phyloP scores from a whole-genome alignment of 2,797 vertebrate genomes.

The Rhinella marina region DNA sequence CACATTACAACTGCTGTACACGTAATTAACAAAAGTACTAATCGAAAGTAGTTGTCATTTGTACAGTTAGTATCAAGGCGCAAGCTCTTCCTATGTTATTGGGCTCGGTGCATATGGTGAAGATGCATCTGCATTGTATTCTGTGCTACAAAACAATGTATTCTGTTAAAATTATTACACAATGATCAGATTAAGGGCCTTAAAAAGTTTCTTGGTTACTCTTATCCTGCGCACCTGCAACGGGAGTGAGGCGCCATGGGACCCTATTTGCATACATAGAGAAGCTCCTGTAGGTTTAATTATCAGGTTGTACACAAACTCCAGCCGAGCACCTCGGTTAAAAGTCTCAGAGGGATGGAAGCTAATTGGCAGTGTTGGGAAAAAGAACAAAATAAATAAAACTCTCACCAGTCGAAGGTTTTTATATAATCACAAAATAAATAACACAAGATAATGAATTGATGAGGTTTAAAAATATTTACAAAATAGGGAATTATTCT shows the following conservation, averaged over 20 bases:
- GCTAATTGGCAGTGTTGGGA: not conserved
- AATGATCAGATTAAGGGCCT: not conserved
- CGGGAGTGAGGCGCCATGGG: not conserved
- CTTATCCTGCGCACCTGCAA: not conserved
- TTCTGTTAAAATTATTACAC: not conserved
- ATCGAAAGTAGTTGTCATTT: not conserved
- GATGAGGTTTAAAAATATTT: too few relatives aligned
- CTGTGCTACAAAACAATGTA: not conserved
- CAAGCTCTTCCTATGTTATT: too few relatives aligned
- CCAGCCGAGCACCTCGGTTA: constrained; percentile 25
- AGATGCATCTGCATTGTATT: not conserved
- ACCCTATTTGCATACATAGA: constrained; percentile 24
- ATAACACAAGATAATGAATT: too few relatives aligned
- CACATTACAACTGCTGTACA: not conserved
- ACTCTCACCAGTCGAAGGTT: not conserved
- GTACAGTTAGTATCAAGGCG: not conserved
- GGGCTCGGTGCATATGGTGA: not conserved
- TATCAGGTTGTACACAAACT: constrained; percentile 16
- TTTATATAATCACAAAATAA: not conserved
- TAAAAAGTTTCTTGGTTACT: not conserved
- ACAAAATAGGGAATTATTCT: too few relatives aligned
- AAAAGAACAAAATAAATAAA: not conserved
- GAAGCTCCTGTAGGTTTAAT: not conserved
- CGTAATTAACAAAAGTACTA: not conserved
- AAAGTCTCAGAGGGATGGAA: constrained; percentile 12